These are phyloP conservation scores for Acronicta alni DNA, from an alignment of 2,888 invertebrate genomes.

Conservation along the genomic window DNA sequence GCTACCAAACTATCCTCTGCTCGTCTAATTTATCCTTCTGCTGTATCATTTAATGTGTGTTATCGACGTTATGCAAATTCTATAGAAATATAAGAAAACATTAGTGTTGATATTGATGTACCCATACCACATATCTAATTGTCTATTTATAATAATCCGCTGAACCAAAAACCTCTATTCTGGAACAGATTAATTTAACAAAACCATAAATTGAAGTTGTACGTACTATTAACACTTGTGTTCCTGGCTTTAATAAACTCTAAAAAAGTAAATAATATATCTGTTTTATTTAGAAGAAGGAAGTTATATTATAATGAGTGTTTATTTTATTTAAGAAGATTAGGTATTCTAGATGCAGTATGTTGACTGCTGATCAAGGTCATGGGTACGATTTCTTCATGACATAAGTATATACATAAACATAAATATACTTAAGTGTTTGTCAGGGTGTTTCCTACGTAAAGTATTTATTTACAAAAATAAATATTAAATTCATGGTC, in stretches of 20 bases:
- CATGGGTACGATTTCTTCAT: no score
- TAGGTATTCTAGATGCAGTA: neutral
- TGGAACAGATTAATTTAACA: conserved; percentile 57
- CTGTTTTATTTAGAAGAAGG: conserved; percentile 23
- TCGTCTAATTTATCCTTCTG: conserved; percentile 30
- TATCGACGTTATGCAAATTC: conserved; percentile 29
- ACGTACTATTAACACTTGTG: conserved; percentile 78
- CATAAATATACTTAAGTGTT: no score
- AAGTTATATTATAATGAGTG: no score
- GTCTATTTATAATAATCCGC: conserved; percentile 38
- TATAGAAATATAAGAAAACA: conserved; percentile 43
- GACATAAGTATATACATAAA: no score
- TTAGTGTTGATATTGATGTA: conserved; percentile 53
- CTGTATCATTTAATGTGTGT: conserved; percentile 40
- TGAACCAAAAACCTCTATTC: conserved; percentile 41
- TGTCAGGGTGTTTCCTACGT: no score
- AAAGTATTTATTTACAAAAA: no score
- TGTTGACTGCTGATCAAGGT: no score
- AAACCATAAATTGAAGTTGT: conserved; percentile 61
- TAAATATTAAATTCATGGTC: no score
- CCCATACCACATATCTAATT: conserved; percentile 41
- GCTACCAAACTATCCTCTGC: conserved; percentile 23
- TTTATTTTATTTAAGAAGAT: no score
- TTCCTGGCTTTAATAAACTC: conserved; percentile 86
- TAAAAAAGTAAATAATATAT: conserved; percentile 57